phyloP scores from a whole-genome alignment of 2,888 invertebrate genomes.

The Pyrrhosoma nymphula region DNA sequence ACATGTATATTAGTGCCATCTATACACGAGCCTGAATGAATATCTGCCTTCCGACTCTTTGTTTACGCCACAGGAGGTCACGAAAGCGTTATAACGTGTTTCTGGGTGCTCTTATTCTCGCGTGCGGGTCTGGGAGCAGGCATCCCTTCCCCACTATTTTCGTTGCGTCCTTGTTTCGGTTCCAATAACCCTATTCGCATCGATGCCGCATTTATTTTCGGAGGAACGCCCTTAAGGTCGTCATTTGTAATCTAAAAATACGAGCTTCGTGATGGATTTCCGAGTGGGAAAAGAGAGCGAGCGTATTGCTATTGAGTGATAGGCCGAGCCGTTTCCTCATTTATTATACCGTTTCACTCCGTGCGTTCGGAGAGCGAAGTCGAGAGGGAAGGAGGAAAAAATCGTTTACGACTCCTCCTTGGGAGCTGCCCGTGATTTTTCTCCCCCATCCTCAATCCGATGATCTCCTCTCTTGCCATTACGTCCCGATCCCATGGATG shows the following conservation, averaged over 20 bases:
- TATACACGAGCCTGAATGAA: not conserved
- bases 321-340: conserved; percentile 46
- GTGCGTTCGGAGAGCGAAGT: conserved; percentile 20
- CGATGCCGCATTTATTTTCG: conserved; percentile 57
- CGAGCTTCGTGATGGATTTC: conserved; percentile 50
- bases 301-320: conserved; percentile 16
- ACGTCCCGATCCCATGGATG: not conserved
- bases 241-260: conserved; percentile 55
- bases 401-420: conserved; percentile 11
- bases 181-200: not conserved
- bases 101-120: not conserved
- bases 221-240: conserved; percentile 40
- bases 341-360: conserved; percentile 62
- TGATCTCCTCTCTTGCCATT: not conserved
- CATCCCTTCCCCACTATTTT: not conserved
- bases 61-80: not conserved
- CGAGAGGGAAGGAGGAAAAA: not conserved
- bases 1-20: too few species aligned
- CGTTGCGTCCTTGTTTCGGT: conserved; percentile 27
- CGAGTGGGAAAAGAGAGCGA: not conserved
- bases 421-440: conserved; percentile 16
- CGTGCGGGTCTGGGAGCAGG: not conserved
- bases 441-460: not conserved
- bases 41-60: not conserved
- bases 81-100: not conserved